phyloP scores from a whole-genome alignment of 2,797 vertebrate species.

The Clarias pachynema region DNA sequence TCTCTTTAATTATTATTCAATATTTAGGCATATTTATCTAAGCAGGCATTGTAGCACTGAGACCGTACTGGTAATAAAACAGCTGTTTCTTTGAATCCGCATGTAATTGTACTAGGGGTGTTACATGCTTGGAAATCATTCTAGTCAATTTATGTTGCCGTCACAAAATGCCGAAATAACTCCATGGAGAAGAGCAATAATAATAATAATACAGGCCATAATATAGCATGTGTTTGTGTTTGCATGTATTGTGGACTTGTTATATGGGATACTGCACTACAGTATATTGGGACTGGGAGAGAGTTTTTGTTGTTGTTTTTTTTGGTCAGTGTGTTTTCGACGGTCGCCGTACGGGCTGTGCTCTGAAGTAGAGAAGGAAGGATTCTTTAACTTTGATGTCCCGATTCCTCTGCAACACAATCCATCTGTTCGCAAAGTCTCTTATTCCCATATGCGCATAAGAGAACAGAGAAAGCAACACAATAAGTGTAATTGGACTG shows the following conservation, averaged over 20 bases:
- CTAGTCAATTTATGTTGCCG: background rate
- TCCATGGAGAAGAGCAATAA: background rate
- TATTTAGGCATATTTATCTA: constrained; percentile 3
- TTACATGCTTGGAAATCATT: background rate
- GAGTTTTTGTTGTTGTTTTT: background rate
- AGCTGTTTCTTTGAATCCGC: background rate
- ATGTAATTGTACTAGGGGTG: background rate
- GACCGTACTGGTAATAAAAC: background rate
- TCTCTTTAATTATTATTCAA: background rate
- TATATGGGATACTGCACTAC: background rate
- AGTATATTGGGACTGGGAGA: background rate
- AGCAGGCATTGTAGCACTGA: background rate
- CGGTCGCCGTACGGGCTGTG: background rate
- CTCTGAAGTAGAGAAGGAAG: constrained; percentile 63
- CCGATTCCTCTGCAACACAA: constrained; percentile 59
- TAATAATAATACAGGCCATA: too few relatives aligned
- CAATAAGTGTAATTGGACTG: constrained; percentile 20
- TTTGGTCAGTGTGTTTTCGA: background rate
- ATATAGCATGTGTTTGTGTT: background rate
- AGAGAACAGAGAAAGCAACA: constrained; percentile 53
- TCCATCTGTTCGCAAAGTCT: constrained; percentile 61
- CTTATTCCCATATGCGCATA: constrained; percentile 57
- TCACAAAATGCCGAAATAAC: background rate
- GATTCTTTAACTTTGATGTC: constrained; percentile 64
- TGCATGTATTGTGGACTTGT: too few relatives aligned